phyloP scores from a whole-genome alignment of 2,888 invertebrate genomes.

The Bellardia bayeri region DNA sequence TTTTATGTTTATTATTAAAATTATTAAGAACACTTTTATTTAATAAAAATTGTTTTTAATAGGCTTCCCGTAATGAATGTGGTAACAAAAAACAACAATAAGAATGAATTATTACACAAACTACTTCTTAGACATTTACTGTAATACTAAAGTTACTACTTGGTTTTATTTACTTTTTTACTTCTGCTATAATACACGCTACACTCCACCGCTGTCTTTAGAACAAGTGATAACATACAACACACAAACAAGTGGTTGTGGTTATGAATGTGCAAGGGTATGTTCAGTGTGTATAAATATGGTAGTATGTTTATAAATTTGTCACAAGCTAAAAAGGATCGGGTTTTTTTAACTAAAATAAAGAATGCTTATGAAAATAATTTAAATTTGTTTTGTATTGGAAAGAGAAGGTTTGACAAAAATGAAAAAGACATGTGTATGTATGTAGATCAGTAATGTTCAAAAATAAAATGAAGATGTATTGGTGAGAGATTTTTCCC shows the following conservation, averaged over 20 bases:
- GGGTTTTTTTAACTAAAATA: too few species aligned
- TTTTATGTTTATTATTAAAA: neutral
- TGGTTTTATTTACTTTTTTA: conserved; percentile 20
- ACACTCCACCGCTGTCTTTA: conserved; percentile 6
- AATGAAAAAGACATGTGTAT: too few species aligned
- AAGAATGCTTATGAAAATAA: too few species aligned
- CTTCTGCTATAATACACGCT: neutral
- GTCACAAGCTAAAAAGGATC: too few species aligned
- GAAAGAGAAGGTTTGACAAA: too few species aligned
- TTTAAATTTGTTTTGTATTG: too few species aligned
- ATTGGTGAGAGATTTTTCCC: too few species aligned
- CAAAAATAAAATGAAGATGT: too few species aligned
- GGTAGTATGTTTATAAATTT: too few species aligned
- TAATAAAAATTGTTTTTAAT: neutral
- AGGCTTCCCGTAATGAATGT: neutral
- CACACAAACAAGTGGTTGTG: conserved; percentile 28
- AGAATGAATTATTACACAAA: neutral
- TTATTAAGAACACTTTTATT: neutral
- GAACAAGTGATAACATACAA: conserved; percentile 36
- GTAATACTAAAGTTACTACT: conserved; percentile 49
- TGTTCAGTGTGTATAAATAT: neutral
- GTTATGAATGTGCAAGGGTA: neutral
- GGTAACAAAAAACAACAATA: too few species aligned
- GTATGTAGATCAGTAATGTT: too few species aligned
- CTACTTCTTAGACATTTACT: conserved; percentile 41